Conservation (phyloP, 2,113 vertebrate species). For the Condylura cristata region DNA sequence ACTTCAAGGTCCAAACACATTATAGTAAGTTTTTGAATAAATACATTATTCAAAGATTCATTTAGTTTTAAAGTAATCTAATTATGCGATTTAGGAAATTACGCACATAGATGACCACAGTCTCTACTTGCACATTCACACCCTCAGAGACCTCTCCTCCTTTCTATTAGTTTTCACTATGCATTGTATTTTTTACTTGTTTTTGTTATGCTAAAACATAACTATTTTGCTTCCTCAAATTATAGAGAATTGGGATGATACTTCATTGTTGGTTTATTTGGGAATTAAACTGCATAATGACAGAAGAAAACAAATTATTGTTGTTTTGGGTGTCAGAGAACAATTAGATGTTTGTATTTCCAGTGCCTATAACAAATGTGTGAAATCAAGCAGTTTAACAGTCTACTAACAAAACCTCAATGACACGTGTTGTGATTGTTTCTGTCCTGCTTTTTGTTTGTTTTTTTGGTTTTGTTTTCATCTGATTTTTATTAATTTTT, state of each 20-base stretch:
- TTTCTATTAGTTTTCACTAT: background rate
- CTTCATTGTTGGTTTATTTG: slow-evolving; percentile 39
- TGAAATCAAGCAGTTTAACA: slow-evolving; percentile 52
- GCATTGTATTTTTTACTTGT: background rate
- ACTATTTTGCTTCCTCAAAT: slow-evolving; percentile 20
- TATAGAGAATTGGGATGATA: background rate
- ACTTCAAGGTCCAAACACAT: background rate
- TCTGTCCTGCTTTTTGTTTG: too few species aligned
- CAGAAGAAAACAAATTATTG: slow-evolving; percentile 43
- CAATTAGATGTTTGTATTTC: slow-evolving; percentile 54
- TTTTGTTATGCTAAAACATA: slow-evolving; percentile 9
- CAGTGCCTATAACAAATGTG: background rate
- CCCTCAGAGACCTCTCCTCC: background rate
- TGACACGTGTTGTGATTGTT: background rate
- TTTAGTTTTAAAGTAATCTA: background rate
- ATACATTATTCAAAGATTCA: background rate
- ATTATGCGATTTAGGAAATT: background rate
- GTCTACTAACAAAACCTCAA: slow-evolving; percentile 20
- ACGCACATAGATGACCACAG: background rate
- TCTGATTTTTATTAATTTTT: too few species aligned
- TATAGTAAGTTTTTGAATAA: background rate
- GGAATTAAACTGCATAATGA: slow-evolving; percentile 36
- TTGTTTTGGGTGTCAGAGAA: slow-evolving; percentile 48
- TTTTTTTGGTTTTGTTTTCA: too few species aligned
- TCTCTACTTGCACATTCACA: background rate